Evolutionary conservation across 30 jellyfish, hydroid and myxozoan species (phyloP).

Genomic region (Mastigias papua): DNA sequence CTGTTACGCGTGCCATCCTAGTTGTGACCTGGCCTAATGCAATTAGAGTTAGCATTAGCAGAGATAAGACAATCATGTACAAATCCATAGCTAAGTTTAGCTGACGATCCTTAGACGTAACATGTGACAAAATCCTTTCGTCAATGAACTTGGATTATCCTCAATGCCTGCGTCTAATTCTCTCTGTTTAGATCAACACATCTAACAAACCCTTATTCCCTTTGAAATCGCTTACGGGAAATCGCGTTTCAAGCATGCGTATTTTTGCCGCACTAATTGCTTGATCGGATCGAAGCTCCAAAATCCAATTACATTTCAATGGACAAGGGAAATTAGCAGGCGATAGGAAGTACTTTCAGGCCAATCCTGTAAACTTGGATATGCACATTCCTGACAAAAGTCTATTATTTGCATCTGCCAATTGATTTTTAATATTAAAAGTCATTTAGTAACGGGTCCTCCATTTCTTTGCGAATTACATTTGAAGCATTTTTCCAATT

Average conservation of each 20-base stretch:
- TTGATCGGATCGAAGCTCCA: not conserved
- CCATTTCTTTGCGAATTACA: no score
- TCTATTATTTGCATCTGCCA: not conserved
- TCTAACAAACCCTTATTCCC: not conserved
- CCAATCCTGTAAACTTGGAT: not conserved
- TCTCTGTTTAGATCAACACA: not conserved
- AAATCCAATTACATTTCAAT: not conserved
- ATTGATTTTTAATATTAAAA: no score
- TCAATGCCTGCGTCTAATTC: not conserved
- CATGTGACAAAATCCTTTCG: not conserved
- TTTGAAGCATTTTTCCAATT: no score
- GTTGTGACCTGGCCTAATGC: not conserved
- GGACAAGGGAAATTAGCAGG: not conserved
- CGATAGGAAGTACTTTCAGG: not conserved
- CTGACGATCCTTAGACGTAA: not conserved
- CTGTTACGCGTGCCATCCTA: constrained; percentile 27
- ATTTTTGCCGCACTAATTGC: not conserved
- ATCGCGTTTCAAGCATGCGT: not conserved
- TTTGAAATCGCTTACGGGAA: not conserved
- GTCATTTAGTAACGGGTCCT: no score
- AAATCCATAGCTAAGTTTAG: not conserved
- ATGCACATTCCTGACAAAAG: not conserved
- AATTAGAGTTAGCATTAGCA: constrained; percentile 7
- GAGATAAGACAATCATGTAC: not conserved
- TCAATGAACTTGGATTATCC: not conserved